Percentiles rank a stretch among this genome's conserved stretches.
Conservation (phyloP, 2,797 vertebrate species). For the Microctenopoma lineatum region DNA sequence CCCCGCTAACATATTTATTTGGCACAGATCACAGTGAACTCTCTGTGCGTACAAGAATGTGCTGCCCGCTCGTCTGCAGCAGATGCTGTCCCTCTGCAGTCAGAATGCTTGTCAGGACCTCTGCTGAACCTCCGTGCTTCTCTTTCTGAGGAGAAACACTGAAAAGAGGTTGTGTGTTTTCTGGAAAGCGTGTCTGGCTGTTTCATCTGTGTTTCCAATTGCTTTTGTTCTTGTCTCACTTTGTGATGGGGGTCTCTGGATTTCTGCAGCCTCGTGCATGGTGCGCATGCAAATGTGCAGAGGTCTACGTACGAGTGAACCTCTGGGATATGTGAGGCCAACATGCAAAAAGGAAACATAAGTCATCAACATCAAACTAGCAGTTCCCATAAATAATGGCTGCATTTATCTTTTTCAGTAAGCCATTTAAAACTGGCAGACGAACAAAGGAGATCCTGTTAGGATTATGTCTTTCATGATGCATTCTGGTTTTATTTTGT, state of each 20-base stretch:
- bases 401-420: slow-evolving; percentile 75
- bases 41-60: slow-evolving; percentile 63
- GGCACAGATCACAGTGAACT: slow-evolving; percentile 55
- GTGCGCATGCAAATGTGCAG: slow-evolving; percentile 25
- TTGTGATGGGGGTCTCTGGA: slow-evolving; percentile 23
- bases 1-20: slow-evolving; percentile 60
- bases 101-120: slow-evolving; percentile 39
- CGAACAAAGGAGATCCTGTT: slow-evolving; percentile 74
- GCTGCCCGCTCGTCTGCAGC: slow-evolving; percentile 58
- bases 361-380: slow-evolving; percentile 73
- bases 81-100: slow-evolving; percentile 58
- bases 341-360: slow-evolving; percentile 65
- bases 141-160: slow-evolving; percentile 30
- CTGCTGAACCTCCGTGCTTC: slow-evolving; percentile 28
- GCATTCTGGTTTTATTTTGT: slow-evolving; percentile 37
- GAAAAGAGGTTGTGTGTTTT: slow-evolving; percentile 38
- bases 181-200: slow-evolving; percentile 25
- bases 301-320: slow-evolving; percentile 46
- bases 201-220: slow-evolving; percentile 24
- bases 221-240: slow-evolving; percentile 10
- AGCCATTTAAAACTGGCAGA: slow-evolving; percentile 77
- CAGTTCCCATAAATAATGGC: slow-evolving; percentile 70
- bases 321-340: slow-evolving; percentile 52
- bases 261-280: slow-evolving; percentile 22
- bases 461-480: slow-evolving; percentile 74